Evolutionary conservation across 1,140 invertebrate genomes (phyloP).

Genomic region (Thaumatotibia leucotreta): DNA sequence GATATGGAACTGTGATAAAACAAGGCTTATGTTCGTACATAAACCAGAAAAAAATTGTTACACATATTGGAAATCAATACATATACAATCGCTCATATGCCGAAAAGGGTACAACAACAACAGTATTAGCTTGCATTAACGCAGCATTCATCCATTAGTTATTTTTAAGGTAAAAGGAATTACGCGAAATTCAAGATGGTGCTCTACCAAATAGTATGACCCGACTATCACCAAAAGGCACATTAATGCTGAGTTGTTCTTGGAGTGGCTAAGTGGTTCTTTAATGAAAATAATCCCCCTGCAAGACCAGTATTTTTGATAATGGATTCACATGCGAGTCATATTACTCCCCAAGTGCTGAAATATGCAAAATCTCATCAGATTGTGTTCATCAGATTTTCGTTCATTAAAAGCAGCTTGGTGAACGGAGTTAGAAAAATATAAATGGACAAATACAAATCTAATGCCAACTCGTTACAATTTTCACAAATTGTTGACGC

Average conservation of each 20-base stretch:
- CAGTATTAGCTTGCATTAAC: slow-evolving; percentile 37
- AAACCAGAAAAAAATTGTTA: slow-evolving; percentile 27
- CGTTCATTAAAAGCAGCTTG: no score
- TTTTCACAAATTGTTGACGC: no score
- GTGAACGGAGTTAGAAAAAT: no score
- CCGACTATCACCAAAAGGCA: slow-evolving; percentile 18
- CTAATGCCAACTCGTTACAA: no score
- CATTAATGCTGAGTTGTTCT: slow-evolving; percentile 19
- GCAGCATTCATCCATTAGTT: slow-evolving; percentile 55
- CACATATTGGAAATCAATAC: slow-evolving; percentile 41
- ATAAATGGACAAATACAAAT: no score
- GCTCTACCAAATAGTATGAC: neutral
- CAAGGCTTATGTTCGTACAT: slow-evolving; percentile 27
- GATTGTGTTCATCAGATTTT: no score
- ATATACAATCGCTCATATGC: slow-evolving; percentile 42
- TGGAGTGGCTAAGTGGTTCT: slow-evolving; percentile 19
- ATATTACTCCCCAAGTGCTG: slow-evolving; percentile 28
- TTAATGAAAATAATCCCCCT: slow-evolving; percentile 22
- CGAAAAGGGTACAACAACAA: slow-evolving; percentile 45
- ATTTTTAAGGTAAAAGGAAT: slow-evolving; percentile 49
- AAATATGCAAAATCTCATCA: slow-evolving; percentile 17
- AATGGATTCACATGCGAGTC: slow-evolving; percentile 62
- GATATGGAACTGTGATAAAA: slow-evolving; percentile 33
- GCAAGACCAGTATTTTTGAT: slow-evolving; percentile 49
- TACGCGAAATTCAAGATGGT: slow-evolving; percentile 35